These are phyloP conservation scores for Accipiter cooperii DNA, from an alignment of 2,113 vertebrate genomes.

Conservation along the genomic window DNA sequence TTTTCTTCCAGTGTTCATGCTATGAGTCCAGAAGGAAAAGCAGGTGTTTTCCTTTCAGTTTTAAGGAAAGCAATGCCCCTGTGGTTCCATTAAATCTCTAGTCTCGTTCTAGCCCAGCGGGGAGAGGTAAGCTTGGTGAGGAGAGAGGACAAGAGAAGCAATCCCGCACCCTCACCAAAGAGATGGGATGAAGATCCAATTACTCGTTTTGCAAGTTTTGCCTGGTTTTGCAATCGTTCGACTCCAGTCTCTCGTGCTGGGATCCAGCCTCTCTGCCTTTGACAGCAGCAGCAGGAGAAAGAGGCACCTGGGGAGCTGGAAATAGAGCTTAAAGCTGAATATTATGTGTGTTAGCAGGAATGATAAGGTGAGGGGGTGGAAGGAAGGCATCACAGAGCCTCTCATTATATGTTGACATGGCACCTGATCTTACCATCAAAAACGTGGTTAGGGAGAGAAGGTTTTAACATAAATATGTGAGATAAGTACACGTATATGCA, in stretches of 20 bases:
- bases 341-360: not conserved
- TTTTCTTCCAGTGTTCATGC: not conserved
- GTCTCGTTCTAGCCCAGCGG: not conserved
- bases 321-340: not conserved
- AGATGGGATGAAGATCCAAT: not conserved
- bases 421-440: not conserved
- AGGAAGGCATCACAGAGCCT: not conserved
- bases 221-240: not conserved
- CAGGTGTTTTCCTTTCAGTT: not conserved
- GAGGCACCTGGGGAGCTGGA: not conserved
- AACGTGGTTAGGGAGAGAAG: not conserved
- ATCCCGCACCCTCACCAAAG: not conserved
- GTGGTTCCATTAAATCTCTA: not conserved
- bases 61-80: not conserved
- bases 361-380: not conserved
- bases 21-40: not conserved
- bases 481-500: not conserved
- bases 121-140: not conserved
- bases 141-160: not conserved
- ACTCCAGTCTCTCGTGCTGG: not conserved
- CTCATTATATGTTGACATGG: not conserved
- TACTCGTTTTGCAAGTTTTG: no score
- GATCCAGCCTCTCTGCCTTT: not conserved
- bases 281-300: not conserved
- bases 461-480: not conserved